Evolutionary conservation across 2,797 vertebrate species (phyloP), one percentile per base, ranked within the genome.

Genomic region (Acrossocheilus fasciatus): DNA sequence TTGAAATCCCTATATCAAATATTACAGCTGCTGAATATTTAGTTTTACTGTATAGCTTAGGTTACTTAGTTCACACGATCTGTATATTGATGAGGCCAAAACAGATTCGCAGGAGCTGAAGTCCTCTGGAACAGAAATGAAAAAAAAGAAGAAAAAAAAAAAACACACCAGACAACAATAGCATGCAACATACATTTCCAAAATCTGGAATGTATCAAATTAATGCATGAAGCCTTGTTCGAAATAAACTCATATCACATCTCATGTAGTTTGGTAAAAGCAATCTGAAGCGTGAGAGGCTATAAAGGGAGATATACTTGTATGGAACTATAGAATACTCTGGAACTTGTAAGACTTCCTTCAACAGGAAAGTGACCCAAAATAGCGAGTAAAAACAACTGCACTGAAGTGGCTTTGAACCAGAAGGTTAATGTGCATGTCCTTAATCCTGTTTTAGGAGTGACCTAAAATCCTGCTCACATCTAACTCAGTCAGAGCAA

Each of bases 1-100:
- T 73, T 62, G 10, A 78, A 66, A 69, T n/a, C 4, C 30, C 57
- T 72, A 74, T 18, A 75, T 52, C 5, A 87, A 59, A 59, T 30
- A 64, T 26, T 11, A 15, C 18, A 54, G 11, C 18, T 39, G 34
- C 30, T 30, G 34, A 57, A 75, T 75, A 34, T 75, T 52, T 75
- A 3, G 47, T 77, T 54, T 77, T 57, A 59, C 4, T 62, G 59
- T 26, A n/a, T 41, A 41, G 1, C 36, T 52, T 34, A 18, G 73
- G 73, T 26, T 2, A 2, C 11, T 52, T 36, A 34, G 47, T 10
- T 20, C 30, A 76, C 74, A 54, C 18, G 6, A 54, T 76, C 47
- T 76, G 47, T 76, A 36, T 76, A 54, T 18, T 0, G 4, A 54
- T 12, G 74, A 54, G 30, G 74, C 30, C 20, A 54, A 39, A 20